Evolutionary conservation across 2,797 vertebrate species (phyloP), one percentile per base, ranked within the genome.

Genomic region (Lemur catta): DNA sequence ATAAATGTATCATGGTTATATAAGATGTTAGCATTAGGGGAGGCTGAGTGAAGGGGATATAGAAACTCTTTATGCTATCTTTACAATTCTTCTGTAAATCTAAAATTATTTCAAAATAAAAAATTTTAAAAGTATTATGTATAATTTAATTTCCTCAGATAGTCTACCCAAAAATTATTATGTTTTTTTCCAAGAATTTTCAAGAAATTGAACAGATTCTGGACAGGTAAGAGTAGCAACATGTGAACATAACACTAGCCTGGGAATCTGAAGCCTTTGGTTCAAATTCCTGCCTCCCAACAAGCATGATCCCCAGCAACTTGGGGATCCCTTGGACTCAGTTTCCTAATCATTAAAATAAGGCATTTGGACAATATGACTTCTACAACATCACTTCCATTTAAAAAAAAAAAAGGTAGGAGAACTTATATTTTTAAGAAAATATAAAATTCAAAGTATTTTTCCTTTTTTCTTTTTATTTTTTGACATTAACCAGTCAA

Each of bases 21-120:
- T 79, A 52, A 38, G 55, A 75, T 28, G 28, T 61, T 30, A 81
- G 48, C 33, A 78, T 15, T 48, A 84, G 26, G 33, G 59, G 30
- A 59, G 75, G 50, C 7, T 59, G 28, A 94, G 41, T 18, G 17
- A 61, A 72, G 71, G 46, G 22, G 55, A 38, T 61, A n/a, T 0
- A 91, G 38, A n/a, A 57, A 52, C 18, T 59, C 61, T 67, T 17
- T 92, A 38, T 28, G 22, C 12, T 43, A 74, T 30, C 46, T 61
- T 94, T 38, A 75, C 1, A 52, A 57, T 82, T 91, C 35, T 88
- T 67, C 52, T 79, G 5, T 79, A 46, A 95, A 79, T 69, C 38
- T 69, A 91, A 94, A 81, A 50, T 72, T 81, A 71, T 81, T 52
- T 94, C 41, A 50, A 93, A 92, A 87, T 38, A 33, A 59, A 57